Evolutionary conservation across 1,140 invertebrate species (phyloP).

Genomic region (Drosophila pseudoananassae): DNA sequence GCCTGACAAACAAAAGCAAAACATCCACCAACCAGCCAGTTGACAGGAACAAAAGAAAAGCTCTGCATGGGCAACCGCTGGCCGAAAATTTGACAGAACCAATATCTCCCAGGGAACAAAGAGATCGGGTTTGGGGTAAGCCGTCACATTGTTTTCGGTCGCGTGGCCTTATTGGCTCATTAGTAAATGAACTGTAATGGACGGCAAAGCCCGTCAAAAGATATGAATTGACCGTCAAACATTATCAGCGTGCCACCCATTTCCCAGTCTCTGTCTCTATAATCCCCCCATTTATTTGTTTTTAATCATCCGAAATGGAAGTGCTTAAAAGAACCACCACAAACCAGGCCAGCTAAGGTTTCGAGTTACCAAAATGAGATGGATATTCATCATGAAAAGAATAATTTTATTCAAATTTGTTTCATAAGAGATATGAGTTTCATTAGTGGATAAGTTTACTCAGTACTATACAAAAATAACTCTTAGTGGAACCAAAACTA

Average conservation of each 20-base stretch:
- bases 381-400: neutral
- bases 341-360: neutral
- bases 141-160: constrained; percentile 23
- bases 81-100: constrained; percentile 5
- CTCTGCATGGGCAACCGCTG: neutral
- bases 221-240: constrained; percentile 31
- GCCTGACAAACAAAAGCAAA: constrained; percentile 8
- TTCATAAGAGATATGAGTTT: neutral
- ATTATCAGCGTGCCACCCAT: constrained; percentile 11
- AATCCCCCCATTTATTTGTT: constrained; percentile 42
- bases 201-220: constrained; percentile 64
- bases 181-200: constrained; percentile 74
- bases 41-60: constrained; percentile 2
- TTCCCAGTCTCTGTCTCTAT: neutral
- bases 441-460: too few species aligned
- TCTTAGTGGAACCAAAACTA: neutral
- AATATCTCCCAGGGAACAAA: constrained; percentile 8
- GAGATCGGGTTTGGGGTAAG: constrained; percentile 4
- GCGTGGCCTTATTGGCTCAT: constrained; percentile 71
- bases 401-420: neutral
- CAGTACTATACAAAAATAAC: too few species aligned
- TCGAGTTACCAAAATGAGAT: constrained; percentile 9
- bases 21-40: constrained; percentile 3
- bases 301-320: constrained; percentile 41
- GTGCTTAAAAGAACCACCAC: neutral